Conservation (phyloP, 2,888 invertebrate genomes). For the Drosophila pseudotakahashii region DNA sequence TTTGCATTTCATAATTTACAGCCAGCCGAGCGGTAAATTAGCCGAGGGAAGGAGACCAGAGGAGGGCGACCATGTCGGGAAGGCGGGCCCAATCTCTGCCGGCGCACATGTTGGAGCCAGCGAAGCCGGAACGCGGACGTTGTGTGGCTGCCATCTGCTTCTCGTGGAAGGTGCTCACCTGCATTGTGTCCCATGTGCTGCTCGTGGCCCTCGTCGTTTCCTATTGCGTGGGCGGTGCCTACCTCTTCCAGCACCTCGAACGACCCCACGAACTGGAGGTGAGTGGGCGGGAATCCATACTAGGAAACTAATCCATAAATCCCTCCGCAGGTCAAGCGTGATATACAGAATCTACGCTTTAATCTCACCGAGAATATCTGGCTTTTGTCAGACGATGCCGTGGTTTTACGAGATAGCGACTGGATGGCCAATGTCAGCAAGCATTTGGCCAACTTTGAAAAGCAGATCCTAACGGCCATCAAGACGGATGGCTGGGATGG, state of each 20-base stretch:
- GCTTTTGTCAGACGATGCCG: slow-evolving; percentile 86
- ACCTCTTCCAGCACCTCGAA: slow-evolving; percentile 92
- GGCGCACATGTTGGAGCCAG: slow-evolving; percentile 78
- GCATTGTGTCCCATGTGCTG: slow-evolving; percentile 94
- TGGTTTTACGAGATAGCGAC: slow-evolving; percentile 89
- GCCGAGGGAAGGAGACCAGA: slow-evolving; percentile 26
- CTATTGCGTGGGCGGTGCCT: slow-evolving; percentile 95
- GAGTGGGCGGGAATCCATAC: slow-evolving; percentile 59
- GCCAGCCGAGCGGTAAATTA: slow-evolving; percentile 64
- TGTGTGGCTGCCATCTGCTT: slow-evolving; percentile 83
- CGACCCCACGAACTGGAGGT: slow-evolving; percentile 90
- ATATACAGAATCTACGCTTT: slow-evolving; percentile 89
- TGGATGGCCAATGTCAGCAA: slow-evolving; percentile 91
- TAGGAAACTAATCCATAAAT: neutral
- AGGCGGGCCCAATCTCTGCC: slow-evolving; percentile 82
- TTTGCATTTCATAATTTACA: slow-evolving; percentile 50
- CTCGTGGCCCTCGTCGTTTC: slow-evolving; percentile 94
- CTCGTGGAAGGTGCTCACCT: slow-evolving; percentile 92
- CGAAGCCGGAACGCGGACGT: slow-evolving; percentile 80
- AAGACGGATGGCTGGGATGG: slow-evolving; percentile 96
- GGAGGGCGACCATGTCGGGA: slow-evolving; percentile 74
- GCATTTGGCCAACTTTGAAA: slow-evolving; percentile 88
- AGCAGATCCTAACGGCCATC: slow-evolving; percentile 91
- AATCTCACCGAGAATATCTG: slow-evolving; percentile 92
- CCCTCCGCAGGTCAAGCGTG: slow-evolving; percentile 88